These are phyloP conservation scores for Leucophenga maculata DNA, from an alignment of 2,888 invertebrate genomes.

Conservation along the genomic window DNA sequence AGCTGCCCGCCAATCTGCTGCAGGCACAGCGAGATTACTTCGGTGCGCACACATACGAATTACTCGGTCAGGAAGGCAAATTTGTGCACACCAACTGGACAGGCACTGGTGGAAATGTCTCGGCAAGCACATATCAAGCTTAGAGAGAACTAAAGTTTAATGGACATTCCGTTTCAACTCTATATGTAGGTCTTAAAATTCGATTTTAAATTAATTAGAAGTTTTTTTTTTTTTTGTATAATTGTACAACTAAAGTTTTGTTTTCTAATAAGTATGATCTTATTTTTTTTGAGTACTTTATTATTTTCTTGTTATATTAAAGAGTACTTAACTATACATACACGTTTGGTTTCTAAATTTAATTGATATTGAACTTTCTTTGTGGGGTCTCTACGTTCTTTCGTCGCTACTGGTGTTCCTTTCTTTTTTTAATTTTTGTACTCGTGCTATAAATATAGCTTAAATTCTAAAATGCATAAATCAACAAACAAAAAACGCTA, in stretches of 20 bases:
- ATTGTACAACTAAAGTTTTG: slow-evolving; percentile 16
- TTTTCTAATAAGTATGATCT: neutral
- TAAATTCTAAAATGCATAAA: slow-evolving; percentile 31
- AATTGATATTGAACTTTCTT: neutral
- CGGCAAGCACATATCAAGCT: slow-evolving; percentile 91
- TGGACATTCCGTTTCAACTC: slow-evolving; percentile 27
- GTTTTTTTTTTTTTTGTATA: neutral
- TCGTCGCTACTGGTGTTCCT: slow-evolving; percentile 14
- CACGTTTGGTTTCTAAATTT: neutral
- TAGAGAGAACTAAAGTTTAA: slow-evolving; percentile 68
- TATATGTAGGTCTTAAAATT: neutral
- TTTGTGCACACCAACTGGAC: slow-evolving; percentile 99
- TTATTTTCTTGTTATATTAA: slow-evolving; percentile 28
- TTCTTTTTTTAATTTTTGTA: slow-evolving; percentile 16
- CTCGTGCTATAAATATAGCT: slow-evolving; percentile 3
- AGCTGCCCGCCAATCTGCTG: slow-evolving; percentile 94
- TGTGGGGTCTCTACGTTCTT: no score
- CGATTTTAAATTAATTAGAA: slow-evolving; percentile 32
- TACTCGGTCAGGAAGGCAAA: slow-evolving; percentile 86
- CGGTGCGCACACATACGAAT: slow-evolving; percentile 98
- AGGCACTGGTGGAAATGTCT: slow-evolving; percentile 95
- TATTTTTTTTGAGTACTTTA: slow-evolving; percentile 32
- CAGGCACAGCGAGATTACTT: slow-evolving; percentile 99
- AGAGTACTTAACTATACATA: slow-evolving; percentile 46
- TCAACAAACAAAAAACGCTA: slow-evolving; percentile 31